phyloP scores from a whole-genome alignment of 2,113 vertebrate genomes.

The Prietella phreatophila region DNA sequence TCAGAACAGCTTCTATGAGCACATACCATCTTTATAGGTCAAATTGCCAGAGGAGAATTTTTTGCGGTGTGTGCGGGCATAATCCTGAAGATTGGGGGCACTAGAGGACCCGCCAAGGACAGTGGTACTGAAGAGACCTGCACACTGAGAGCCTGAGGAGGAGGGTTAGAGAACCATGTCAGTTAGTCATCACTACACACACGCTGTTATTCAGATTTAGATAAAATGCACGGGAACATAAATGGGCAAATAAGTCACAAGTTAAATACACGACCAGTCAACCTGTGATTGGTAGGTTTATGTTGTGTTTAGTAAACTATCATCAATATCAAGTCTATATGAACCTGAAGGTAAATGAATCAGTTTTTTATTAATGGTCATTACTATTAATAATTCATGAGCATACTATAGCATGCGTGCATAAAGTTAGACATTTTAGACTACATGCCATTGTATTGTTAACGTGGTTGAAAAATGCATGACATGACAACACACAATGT shows the following conservation, averaged over 20 bases:
- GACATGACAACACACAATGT: neutral
- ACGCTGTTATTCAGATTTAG: slow-evolving; percentile 60
- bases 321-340: neutral
- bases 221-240: slow-evolving; percentile 47
- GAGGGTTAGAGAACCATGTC: slow-evolving; percentile 62
- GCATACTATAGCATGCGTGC: neutral
- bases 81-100: slow-evolving; percentile 99
- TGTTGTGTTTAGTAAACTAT: neutral
- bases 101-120: slow-evolving; percentile 99
- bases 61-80: slow-evolving; percentile 97
- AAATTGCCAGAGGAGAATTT: slow-evolving; percentile 92
- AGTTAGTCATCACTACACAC: slow-evolving; percentile 77
- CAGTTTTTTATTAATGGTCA: neutral
- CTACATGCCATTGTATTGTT: neutral
- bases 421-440: neutral
- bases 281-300: neutral
- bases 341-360: neutral
- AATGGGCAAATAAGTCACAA: slow-evolving; percentile 24
- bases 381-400: neutral
- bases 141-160: slow-evolving; percentile 96
- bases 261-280: neutral
- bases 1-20: slow-evolving; percentile 25
- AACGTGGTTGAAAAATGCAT: neutral
- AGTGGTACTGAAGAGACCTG: slow-evolving; percentile 98
- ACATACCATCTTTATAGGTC: slow-evolving; percentile 99